Base-by-base conservation (phyloP, 2,113 vertebrate genomes). In the Otis tarda region DNA sequence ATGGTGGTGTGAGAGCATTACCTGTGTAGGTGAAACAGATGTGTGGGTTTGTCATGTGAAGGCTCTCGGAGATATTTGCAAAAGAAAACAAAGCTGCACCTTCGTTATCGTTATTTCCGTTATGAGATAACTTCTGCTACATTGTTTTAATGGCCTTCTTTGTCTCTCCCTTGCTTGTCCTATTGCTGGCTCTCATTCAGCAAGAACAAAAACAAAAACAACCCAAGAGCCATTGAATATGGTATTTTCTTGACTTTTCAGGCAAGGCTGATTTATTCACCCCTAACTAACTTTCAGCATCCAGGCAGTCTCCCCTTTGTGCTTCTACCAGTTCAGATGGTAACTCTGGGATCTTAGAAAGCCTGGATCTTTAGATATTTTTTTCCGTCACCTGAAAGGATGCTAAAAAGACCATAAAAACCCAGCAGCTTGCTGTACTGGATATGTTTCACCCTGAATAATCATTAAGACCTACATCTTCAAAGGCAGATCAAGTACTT, bases 161-260 rank as follows among this genome's bases (percentile, higher is more conserved):
- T 87, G 70, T 87, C 53, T 89, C 41, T 53, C 85, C 74, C 37
- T 91, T 91, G 12, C n/a, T 94, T 69, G 49, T 74, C 52, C 53
- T 37, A 27, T 80, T 89, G 37, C 67, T 79, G 81, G 23, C 45
- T 85, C 30, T 87, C 70, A 67, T 57, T 85, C 78, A 76, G 28
- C 27, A 69, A 87, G 70, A 94, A 64, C 25, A 61, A 65, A 92
- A 68, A 1, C 24, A 81, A 49, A 87, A 92, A 7, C 33, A 61
- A 69, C 67, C 55, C 50, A 89, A 84, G 41, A 18, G 30, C 22
- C 80, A 87, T 0, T 84, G 70, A 89, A 55, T 76, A 80, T 83
- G 50, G 13, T 57, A 50, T 82, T 95, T 92, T 92, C 81, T 89
- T 76, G 87, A 79, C 86, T 92, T 96, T 92, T 92, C 65, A 76